These are phyloP conservation scores for Panagrolaimus sp. DNA, from an alignment of 1,140 invertebrate genomes.

Conservation along the genomic window DNA sequence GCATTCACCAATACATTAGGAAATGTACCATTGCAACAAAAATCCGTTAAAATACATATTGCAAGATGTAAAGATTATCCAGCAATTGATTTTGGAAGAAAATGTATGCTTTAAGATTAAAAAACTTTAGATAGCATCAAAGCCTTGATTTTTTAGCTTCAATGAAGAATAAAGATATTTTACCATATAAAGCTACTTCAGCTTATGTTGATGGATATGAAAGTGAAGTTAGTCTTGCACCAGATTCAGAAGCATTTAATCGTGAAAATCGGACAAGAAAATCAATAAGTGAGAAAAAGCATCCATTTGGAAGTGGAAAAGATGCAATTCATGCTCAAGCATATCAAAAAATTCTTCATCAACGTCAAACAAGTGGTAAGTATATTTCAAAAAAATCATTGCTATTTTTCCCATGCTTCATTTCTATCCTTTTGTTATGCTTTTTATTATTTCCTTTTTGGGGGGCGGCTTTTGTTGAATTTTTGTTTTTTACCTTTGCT, in stretches of 20 bases:
- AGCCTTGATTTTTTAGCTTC: background rate
- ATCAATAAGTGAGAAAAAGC: conserved; percentile 3
- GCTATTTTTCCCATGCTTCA: too few relatives aligned
- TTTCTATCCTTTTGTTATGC: background rate
- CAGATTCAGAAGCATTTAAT: background rate
- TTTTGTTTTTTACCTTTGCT: conserved; percentile 6
- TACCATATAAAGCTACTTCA: background rate
- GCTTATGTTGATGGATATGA: background rate
- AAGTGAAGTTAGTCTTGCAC: background rate
- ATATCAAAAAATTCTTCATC: conserved; percentile 2
- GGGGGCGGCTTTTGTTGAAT: conserved; percentile 6
- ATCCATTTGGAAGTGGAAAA: background rate
- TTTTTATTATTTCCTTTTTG: background rate
- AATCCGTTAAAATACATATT: background rate
- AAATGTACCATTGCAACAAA: background rate
- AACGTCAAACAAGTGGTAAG: conserved; percentile 13
- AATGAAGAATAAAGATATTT: background rate
- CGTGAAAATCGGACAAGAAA: background rate
- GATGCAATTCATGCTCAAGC: background rate
- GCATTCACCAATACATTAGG: background rate
- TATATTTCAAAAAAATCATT: background rate
- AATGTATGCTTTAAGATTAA: background rate
- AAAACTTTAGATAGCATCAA: background rate
- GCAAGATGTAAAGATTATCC: background rate
- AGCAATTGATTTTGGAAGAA: background rate